Conservation (phyloP, 2,888 invertebrate species). For the Gryllus longicercus region DNA sequence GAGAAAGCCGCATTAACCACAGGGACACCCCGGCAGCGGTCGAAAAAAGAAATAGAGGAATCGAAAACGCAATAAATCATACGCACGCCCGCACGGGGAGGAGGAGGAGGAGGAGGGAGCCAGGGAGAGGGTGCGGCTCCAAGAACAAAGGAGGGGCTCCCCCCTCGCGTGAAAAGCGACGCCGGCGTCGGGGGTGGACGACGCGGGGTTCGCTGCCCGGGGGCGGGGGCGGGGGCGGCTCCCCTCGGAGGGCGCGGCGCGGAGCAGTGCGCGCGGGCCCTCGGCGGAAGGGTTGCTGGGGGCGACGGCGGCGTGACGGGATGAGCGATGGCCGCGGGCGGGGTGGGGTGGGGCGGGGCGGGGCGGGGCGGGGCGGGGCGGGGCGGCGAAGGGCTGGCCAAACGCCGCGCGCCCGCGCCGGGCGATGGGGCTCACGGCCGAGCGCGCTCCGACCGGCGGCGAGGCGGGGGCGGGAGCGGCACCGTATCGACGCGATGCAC, state of each 20-base stretch:
- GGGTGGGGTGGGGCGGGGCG: background rate
- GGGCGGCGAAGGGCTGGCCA: background rate
- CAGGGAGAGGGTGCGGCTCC: no score
- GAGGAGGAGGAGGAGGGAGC: no score
- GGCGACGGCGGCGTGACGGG: background rate
- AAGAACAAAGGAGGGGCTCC: no score
- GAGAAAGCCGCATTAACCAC: no score
- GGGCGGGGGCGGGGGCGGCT: constrained; percentile 2
- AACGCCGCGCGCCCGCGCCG: background rate
- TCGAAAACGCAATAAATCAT: no score
- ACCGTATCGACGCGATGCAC: constrained; percentile 1
- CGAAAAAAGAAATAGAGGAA: no score
- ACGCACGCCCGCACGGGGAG: no score
- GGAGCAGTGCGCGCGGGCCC: background rate
- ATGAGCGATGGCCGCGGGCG: background rate
- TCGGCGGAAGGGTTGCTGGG: background rate
- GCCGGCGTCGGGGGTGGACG: background rate
- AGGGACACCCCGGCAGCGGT: no score
- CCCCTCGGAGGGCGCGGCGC: background rate
- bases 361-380: background rate
- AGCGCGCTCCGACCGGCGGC: background rate
- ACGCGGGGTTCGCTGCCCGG: background rate
- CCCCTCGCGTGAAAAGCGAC: no score
- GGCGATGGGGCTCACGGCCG: background rate
- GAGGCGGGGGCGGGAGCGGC: no score